phyloP scores from a whole-genome alignment of 2,797 vertebrate genomes.

The Paramormyrops hopkinsi region DNA sequence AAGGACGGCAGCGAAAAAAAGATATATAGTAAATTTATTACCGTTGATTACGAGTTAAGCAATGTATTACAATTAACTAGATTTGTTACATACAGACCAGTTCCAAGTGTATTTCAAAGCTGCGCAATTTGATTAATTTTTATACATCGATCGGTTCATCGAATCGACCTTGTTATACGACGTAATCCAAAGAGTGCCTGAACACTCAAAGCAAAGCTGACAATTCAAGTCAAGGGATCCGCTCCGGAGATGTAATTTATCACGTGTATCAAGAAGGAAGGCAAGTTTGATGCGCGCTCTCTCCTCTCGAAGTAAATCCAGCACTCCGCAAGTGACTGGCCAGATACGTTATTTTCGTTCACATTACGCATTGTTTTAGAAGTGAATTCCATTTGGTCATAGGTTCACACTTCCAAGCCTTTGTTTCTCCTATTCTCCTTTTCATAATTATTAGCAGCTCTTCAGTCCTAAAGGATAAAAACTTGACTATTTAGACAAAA shows the following conservation, averaged over 20 bases:
- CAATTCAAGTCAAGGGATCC: neutral
- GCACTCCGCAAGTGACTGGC: neutral
- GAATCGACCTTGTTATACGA: neutral
- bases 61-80: neutral
- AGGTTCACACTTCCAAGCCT: neutral
- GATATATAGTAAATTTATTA: neutral
- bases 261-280: slow-evolving; percentile 10
- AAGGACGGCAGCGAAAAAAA: neutral
- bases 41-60: neutral
- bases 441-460: neutral
- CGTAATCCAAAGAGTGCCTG: neutral
- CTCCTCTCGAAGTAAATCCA: neutral
- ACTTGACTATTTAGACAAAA: slow-evolving; percentile 11
- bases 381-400: neutral
- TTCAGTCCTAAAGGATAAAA: neutral
- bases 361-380: slow-evolving; percentile 12
- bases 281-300: neutral
- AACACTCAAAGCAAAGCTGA: neutral
- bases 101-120: neutral
- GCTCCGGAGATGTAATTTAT: neutral
- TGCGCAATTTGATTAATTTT: neutral
- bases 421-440: neutral
- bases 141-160: neutral
- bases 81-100: neutral
- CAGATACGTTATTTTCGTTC: slow-evolving; percentile 1